Percentiles rank a stretch among this genome's conserved stretches.
These are phyloP conservation scores for Echinops telfairi DNA, from an alignment of 2,113 vertebrate species.

Conservation along the genomic window DNA sequence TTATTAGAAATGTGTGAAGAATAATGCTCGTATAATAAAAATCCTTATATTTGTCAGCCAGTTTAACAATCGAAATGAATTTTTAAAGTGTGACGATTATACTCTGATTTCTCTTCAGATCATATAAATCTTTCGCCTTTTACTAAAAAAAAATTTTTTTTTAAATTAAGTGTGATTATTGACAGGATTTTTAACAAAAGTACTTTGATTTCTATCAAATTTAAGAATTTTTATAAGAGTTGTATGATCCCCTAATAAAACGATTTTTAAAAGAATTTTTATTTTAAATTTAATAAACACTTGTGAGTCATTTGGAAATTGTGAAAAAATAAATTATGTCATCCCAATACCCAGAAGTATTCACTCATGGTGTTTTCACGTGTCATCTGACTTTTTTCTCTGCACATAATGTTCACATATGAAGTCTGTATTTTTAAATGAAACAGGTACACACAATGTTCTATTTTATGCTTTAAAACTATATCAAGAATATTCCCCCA, in stretches of 20 bases:
- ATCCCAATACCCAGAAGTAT: not conserved
- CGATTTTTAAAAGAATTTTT: too few species aligned
- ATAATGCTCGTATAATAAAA: too few species aligned
- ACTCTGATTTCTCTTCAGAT: too few species aligned
- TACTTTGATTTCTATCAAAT: not conserved
- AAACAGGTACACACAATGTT: not conserved
- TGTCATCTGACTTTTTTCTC: not conserved
- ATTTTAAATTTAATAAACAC: not conserved
- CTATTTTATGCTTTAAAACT: not conserved
- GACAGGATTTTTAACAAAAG: not conserved
- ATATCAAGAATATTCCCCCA: not conserved
- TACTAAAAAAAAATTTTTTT: too few species aligned
- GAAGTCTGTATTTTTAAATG: not conserved
- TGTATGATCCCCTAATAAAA: too few species aligned
- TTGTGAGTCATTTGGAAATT: not conserved
- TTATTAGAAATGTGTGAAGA: too few species aligned
- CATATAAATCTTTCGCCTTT: too few species aligned
- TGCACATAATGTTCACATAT: not conserved
- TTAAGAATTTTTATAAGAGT: not conserved
- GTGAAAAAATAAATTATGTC: slow-evolving; percentile 1
- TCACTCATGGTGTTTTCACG: not conserved
- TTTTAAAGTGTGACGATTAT: too few species aligned
- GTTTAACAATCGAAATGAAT: too few species aligned
- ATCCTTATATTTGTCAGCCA: too few species aligned
- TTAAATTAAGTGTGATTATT: not conserved